A percentile compares a stretch with the other conserved stretches of the same genome.
phyloP scores from a whole-genome alignment of 2,797 vertebrate genomes.

The Petrocephalus sullivani region DNA sequence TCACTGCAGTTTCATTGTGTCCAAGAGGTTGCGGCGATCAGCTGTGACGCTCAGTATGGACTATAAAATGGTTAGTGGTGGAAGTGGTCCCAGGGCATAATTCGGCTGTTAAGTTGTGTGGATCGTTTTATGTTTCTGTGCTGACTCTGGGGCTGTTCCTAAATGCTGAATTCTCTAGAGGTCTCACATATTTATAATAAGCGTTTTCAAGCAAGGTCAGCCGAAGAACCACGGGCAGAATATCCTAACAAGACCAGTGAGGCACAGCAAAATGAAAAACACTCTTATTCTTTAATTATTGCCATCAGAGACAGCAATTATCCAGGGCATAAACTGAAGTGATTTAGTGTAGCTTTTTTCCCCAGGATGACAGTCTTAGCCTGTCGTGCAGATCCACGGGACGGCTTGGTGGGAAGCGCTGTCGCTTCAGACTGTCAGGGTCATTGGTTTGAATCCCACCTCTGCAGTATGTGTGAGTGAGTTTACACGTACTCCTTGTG shows the following conservation, averaged over 20 bases:
- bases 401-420: background rate
- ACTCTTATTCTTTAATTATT: slow-evolving; percentile 24
- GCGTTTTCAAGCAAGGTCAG: slow-evolving; percentile 36
- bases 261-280: slow-evolving; percentile 20
- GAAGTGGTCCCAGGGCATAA: background rate
- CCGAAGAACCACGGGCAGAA: slow-evolving; percentile 28
- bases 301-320: background rate
- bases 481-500: background rate
- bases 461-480: background rate
- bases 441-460: background rate
- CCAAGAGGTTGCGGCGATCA: background rate
- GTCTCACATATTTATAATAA: slow-evolving; percentile 25
- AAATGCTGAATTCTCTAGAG: slow-evolving; percentile 38
- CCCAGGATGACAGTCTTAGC: background rate
- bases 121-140: slow-evolving; percentile 13
- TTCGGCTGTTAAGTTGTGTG: background rate
- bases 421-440: background rate
- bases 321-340: background rate
- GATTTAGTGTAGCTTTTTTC: background rate
- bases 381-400: background rate
- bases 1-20: background rate
- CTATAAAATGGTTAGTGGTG: background rate
- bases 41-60: background rate
- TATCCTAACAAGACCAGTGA: background rate
- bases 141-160: slow-evolving; percentile 31